phyloP scores from a whole-genome alignment of 2,888 invertebrate species.

The Pherbina coryleti region DNA sequence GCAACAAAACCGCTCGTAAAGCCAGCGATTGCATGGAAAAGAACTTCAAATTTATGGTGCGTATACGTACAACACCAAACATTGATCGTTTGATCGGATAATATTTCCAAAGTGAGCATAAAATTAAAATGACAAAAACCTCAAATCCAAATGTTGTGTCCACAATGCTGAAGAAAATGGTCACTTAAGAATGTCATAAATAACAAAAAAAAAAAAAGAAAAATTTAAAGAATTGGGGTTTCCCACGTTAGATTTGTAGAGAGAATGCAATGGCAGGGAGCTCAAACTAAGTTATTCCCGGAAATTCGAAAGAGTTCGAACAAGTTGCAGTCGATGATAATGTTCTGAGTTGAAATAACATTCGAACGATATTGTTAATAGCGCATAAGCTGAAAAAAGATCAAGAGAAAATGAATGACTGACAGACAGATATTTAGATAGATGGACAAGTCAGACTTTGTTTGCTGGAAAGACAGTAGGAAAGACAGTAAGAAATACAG shows the following conservation, averaged over 20 bases:
- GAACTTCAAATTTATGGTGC: conserved; percentile 45
- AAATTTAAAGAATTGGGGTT: background rate
- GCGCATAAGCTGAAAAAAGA: background rate
- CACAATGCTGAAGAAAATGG: conserved; percentile 46
- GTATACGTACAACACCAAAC: conserved; percentile 26
- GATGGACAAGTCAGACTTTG: conserved; percentile 44
- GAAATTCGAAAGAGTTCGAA: conserved; percentile 19
- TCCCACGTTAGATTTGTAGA: conserved; percentile 23
- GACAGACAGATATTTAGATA: conserved; percentile 3
- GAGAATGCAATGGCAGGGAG: background rate
- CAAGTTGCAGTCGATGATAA: background rate
- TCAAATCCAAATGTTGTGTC: conserved; percentile 50
- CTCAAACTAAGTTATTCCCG: background rate
- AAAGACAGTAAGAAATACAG: conserved; percentile 51
- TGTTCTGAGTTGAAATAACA: conserved; percentile 37
- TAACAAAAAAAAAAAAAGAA: conserved; percentile 12
- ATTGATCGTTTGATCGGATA: background rate
- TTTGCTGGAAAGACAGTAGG: conserved; percentile 49
- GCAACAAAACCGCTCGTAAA: conserved; percentile 31
- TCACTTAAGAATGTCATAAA: conserved; percentile 43
- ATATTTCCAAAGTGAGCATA: conserved; percentile 34
- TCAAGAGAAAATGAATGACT: background rate
- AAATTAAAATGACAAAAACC: conserved; percentile 56
- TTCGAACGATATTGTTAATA: conserved; percentile 33
- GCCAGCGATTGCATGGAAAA: conserved; percentile 4